Evolutionary conservation across 2,113 vertebrate genomes (phyloP).

Genomic region (Bucco capensis): DNA sequence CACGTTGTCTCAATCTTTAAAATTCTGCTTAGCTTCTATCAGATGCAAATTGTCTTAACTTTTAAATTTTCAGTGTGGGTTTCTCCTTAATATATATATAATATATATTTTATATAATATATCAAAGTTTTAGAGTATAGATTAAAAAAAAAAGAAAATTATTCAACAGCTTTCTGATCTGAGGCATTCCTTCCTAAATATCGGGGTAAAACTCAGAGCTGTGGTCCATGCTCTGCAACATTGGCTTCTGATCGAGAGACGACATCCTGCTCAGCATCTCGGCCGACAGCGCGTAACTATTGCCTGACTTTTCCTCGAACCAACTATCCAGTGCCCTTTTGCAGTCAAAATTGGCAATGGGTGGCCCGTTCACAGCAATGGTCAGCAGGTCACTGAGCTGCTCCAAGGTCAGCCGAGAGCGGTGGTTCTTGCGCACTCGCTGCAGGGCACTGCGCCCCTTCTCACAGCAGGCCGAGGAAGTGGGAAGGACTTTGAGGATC

Average conservation of each 20-base stretch:
- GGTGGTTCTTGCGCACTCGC: constrained; percentile 85
- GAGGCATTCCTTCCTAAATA: constrained; percentile 71
- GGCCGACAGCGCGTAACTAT: constrained; percentile 80
- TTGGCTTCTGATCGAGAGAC: constrained; percentile 81
- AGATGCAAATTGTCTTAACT: constrained; percentile 64
- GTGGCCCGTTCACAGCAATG: constrained; percentile 85
- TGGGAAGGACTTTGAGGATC: constrained; percentile 87
- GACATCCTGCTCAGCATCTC: constrained; percentile 88
- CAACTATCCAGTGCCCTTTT: constrained; percentile 93
- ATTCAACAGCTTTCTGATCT: constrained; percentile 73
- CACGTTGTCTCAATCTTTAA: constrained; percentile 65
- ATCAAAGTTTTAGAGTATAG: constrained; percentile 83
- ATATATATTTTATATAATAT: constrained; percentile 81
- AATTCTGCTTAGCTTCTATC: constrained; percentile 74
- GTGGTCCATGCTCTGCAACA: constrained; percentile 81
- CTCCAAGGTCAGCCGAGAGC: constrained; percentile 87
- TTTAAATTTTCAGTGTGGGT: constrained; percentile 78
- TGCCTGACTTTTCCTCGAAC: constrained; percentile 96
- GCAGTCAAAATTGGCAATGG: constrained; percentile 88
- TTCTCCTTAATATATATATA: constrained; percentile 69
- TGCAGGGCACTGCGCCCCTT: constrained; percentile 86
- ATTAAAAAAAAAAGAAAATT: constrained; percentile 79
- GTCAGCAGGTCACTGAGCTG: constrained; percentile 91
- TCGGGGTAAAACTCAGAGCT: constrained; percentile 86
- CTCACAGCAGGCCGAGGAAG: constrained; percentile 88